Percentiles rank a stretch among this genome's conserved stretches.
phyloP scores from a whole-genome alignment of 2,797 vertebrate species.

The Tapirus indicus region DNA sequence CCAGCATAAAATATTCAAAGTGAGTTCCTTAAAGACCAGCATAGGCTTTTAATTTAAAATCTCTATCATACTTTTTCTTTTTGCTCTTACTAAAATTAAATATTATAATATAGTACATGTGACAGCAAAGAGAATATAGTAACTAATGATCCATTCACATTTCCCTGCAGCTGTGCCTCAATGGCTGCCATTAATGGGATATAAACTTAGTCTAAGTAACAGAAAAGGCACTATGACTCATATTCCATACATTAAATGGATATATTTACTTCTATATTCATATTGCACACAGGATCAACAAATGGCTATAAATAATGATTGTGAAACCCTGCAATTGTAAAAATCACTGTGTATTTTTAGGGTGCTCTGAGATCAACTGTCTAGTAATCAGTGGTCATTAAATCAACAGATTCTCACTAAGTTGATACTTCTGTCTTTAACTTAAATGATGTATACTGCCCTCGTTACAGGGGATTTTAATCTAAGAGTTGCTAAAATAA shows the following conservation, averaged over 20 bases:
- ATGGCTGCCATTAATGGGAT: neutral
- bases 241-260: neutral
- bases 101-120: neutral
- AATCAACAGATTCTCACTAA: constrained; percentile 45
- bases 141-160: constrained; percentile 14
- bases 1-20: neutral
- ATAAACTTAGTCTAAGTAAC: constrained; percentile 34
- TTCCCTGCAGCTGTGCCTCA: neutral
- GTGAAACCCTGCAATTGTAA: constrained; percentile 45
- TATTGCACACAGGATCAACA: constrained; percentile 24
- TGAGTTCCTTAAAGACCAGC: constrained; percentile 29
- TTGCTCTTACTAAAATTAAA: constrained; percentile 48
- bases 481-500: constrained; percentile 52
- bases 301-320: constrained; percentile 40
- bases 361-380: constrained; percentile 7
- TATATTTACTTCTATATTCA: constrained; percentile 28
- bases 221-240: constrained; percentile 32
- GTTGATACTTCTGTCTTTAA: constrained; percentile 14
- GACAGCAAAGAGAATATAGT: constrained; percentile 12
- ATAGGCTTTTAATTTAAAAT: constrained; percentile 35
- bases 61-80: constrained; percentile 12
- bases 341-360: constrained; percentile 35
- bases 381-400: constrained; percentile 3
- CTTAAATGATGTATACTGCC: constrained; percentile 13
- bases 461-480: constrained; percentile 42